These are phyloP conservation scores for Homarus americanus DNA, from an alignment of 1,140 invertebrate genomes.

Conservation along the genomic window DNA sequence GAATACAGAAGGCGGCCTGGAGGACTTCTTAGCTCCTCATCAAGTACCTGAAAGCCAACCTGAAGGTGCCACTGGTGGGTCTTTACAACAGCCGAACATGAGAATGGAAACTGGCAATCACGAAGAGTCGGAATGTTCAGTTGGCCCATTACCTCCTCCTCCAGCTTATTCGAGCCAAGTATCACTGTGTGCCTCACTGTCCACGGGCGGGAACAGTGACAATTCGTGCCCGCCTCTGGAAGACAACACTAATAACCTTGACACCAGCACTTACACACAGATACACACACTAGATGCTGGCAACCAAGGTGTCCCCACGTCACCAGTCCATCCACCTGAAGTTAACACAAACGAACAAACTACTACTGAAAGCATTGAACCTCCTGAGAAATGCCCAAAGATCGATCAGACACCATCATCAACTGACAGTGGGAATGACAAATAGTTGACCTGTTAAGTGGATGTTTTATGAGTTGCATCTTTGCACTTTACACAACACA, in stretches of 20 bases:
- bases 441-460: no score
- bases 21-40: slow-evolving; percentile 50
- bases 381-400: not conserved
- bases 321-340: not conserved
- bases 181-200: slow-evolving; percentile 44
- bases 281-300: not conserved
- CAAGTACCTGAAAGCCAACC: slow-evolving; percentile 49
- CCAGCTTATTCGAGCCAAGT: slow-evolving; percentile 49
- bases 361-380: not conserved
- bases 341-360: not conserved
- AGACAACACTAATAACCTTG: not conserved
- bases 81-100: not conserved
- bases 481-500: no score
- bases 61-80: slow-evolving; percentile 35
- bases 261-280: not conserved
- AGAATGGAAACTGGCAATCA: slow-evolving; percentile 5
- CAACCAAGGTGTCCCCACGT: not conserved
- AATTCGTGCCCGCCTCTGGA: not conserved
- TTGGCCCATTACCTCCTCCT: slow-evolving; percentile 12
- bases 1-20: slow-evolving; percentile 38
- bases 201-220: slow-evolving; percentile 11
- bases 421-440: no score
- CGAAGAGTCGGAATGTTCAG: not conserved
- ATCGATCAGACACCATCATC: not conserved
- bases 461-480: no score